Evolutionary conservation across 2,113 vertebrate species (phyloP).

Genomic region (Raja brachyura): DNA sequence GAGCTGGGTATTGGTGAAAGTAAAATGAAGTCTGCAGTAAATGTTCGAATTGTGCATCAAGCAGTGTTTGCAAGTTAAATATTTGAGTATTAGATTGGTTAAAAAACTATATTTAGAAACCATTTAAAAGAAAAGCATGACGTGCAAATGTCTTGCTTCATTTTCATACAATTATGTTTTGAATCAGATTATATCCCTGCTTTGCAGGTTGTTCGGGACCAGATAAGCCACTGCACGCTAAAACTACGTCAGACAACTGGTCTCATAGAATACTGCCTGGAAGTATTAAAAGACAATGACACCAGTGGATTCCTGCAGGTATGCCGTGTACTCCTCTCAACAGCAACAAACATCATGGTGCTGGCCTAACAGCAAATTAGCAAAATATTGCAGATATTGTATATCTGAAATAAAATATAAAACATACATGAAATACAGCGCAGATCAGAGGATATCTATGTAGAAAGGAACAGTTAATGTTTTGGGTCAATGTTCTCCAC

Average conservation of each 20-base stretch:
- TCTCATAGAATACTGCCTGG: conserved; percentile 94
- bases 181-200: conserved; percentile 1
- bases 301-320: conserved; percentile 95
- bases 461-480: too few relatives aligned
- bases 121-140: background rate
- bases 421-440: too few relatives aligned
- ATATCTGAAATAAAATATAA: too few relatives aligned
- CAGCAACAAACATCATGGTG: background rate
- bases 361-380: too few relatives aligned
- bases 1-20: too few relatives aligned
- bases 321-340: conserved; percentile 39
- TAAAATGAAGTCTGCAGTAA: background rate
- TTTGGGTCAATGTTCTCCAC: background rate
- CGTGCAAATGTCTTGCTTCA: background rate
- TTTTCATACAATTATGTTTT: background rate
- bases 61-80: background rate
- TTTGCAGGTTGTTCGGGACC: conserved; percentile 86
- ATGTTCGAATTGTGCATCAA: background rate
- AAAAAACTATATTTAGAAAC: background rate
- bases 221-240: conserved; percentile 96
- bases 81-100: background rate
- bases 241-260: conserved; percentile 96
- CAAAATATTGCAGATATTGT: too few relatives aligned
- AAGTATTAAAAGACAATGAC: conserved; percentile 95
- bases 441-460: too few relatives aligned